A percentile compares a stretch with the other conserved stretches of the same genome.
phyloP scores from a whole-genome alignment of 2,113 vertebrate genomes.

The Anguilla japonica region DNA sequence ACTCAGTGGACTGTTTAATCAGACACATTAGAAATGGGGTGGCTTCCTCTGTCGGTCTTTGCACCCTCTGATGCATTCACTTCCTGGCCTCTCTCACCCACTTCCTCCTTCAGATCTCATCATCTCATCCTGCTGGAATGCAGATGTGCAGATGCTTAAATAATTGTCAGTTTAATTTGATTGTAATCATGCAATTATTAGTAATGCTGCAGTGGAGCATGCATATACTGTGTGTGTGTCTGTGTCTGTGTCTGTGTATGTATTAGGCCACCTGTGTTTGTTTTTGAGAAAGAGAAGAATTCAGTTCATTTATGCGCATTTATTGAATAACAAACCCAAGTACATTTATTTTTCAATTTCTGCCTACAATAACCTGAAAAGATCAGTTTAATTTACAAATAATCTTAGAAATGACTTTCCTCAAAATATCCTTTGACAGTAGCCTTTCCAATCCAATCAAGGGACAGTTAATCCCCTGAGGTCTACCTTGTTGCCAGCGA shows the following conservation, averaged over 20 bases:
- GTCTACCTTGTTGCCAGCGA: too few relatives aligned
- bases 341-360: too few relatives aligned
- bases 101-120: neutral
- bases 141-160: neutral
- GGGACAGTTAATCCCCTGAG: too few relatives aligned
- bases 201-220: neutral
- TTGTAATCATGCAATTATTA: neutral
- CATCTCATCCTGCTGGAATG: neutral
- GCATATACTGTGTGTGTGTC: neutral
- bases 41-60: slow-evolving; percentile 30
- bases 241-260: neutral
- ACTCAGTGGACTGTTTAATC: slow-evolving; percentile 50
- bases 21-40: slow-evolving; percentile 44
- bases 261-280: too few relatives aligned
- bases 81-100: neutral
- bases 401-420: too few relatives aligned
- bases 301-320: too few relatives aligned
- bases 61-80: neutral
- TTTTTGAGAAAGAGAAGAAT: too few relatives aligned
- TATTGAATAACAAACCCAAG: too few relatives aligned
- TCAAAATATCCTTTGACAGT: too few relatives aligned
- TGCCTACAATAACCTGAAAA: too few relatives aligned
- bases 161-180: neutral
- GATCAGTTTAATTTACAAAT: too few relatives aligned
- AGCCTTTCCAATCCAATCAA: too few relatives aligned